phyloP scores from a whole-genome alignment of 2,113 vertebrate genomes.

The Todiramphus chloris region DNA sequence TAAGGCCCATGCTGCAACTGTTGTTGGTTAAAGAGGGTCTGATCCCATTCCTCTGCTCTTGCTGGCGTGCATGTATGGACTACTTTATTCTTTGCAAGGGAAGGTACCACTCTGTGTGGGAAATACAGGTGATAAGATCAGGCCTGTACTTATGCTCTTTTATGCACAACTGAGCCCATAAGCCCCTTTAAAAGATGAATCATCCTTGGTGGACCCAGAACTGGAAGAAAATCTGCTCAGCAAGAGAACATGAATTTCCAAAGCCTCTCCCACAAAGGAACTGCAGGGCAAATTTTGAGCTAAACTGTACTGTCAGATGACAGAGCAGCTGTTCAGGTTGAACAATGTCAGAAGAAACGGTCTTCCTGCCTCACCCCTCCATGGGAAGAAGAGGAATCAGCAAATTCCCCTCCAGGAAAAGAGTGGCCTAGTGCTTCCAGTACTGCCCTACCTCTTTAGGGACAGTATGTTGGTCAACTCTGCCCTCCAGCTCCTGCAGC shows the following conservation, averaged over 20 bases:
- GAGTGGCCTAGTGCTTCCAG: background rate
- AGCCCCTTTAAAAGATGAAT: background rate
- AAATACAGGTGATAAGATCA: background rate
- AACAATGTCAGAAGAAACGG: background rate
- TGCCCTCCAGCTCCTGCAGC: slow-evolving; percentile 93
- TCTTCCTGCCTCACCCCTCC: background rate
- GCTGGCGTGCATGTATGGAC: background rate
- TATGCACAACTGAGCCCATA: background rate
- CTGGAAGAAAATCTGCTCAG: background rate
- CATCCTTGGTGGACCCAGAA: background rate
- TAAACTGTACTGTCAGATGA: background rate
- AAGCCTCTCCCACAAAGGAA: background rate
- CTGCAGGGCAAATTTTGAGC: background rate
- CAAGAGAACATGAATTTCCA: background rate
- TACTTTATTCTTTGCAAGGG: background rate
- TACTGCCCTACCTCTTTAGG: slow-evolving; percentile 88
- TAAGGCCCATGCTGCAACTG: background rate
- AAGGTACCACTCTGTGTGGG: background rate
- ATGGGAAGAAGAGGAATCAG: background rate
- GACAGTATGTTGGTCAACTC: slow-evolving; percentile 87
- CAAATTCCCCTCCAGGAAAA: background rate
- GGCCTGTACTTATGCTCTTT: background rate
- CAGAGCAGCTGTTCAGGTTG: background rate
- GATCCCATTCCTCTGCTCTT: background rate
- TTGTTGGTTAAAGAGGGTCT: background rate